phyloP scores from a whole-genome alignment of 2,113 vertebrate species.

The Paralichthys olivaceus region DNA sequence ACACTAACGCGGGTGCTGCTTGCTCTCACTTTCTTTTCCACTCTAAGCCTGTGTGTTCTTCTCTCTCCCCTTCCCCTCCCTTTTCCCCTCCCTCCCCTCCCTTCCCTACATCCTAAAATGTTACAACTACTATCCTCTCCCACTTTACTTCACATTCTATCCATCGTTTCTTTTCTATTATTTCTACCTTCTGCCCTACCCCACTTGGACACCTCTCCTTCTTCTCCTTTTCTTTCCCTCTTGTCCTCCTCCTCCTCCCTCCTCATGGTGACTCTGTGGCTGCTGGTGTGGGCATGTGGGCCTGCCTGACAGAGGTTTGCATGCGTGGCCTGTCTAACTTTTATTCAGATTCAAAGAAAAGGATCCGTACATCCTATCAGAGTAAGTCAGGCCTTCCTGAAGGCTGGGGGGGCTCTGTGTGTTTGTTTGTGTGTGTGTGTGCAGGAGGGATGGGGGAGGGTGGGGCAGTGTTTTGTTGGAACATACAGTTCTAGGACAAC shows the following conservation, averaged over 20 bases:
- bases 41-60: conserved; percentile 78
- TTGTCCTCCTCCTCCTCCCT: conserved; percentile 67
- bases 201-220: background rate
- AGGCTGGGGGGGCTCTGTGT: conserved; percentile 55
- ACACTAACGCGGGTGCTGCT: conserved; percentile 73
- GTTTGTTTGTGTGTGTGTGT: conserved; percentile 20
- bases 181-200: background rate
- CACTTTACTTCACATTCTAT: background rate
- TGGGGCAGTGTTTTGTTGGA: conserved; percentile 11
- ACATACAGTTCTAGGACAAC: background rate
- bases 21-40: conserved; percentile 71
- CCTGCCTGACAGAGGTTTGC: conserved; percentile 98
- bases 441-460: background rate
- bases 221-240: conserved; percentile 8
- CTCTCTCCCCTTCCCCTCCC: conserved; percentile 43
- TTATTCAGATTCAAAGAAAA: conserved; percentile 99
- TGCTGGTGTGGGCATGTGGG: conserved; percentile 96
- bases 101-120: background rate
- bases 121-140: conserved; percentile 1
- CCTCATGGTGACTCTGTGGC: conserved; percentile 85
- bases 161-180: background rate
- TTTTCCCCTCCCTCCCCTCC: conserved; percentile 4
- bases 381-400: conserved; percentile 90
- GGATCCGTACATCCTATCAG: conserved; percentile 99
- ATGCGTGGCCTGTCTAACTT: conserved; percentile 99